Conservation (phyloP, 2,113 vertebrate genomes). For the Microcebus griseorufus region DNA sequence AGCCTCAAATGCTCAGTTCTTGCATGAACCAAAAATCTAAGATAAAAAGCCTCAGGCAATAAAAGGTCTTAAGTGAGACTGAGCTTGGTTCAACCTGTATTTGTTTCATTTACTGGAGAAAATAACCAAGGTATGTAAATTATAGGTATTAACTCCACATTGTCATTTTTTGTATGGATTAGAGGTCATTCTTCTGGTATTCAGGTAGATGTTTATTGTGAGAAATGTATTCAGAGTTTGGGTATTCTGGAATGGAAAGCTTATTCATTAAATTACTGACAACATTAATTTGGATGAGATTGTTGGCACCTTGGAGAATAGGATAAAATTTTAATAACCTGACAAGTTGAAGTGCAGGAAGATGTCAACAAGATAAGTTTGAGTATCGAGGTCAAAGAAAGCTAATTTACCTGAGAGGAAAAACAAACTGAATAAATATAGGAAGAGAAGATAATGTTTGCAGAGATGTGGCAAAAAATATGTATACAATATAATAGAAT, state of each 20-base stretch:
- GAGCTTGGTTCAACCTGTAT: background rate
- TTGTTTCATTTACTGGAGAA: background rate
- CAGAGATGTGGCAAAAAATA: background rate
- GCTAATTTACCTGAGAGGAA: slow-evolving; percentile 6
- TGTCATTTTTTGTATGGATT: background rate
- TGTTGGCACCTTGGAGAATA: slow-evolving; percentile 44
- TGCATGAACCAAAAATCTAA: background rate
- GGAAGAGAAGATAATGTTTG: slow-evolving; percentile 5
- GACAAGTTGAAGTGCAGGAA: slow-evolving; percentile 21
- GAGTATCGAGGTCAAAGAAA: slow-evolving; percentile 6
- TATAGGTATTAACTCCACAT: background rate
- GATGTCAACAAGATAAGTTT: slow-evolving; percentile 48
- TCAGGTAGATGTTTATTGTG: background rate
- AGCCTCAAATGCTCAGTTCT: background rate
- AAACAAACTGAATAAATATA: slow-evolving; percentile 2
- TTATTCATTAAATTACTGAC: slow-evolving; percentile 63
- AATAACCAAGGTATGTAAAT: background rate
- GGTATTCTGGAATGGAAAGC: slow-evolving; percentile 1
- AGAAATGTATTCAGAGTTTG: slow-evolving; percentile 38
- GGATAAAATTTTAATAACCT: slow-evolving; percentile 62
- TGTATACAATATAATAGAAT: background rate
- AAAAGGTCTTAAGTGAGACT: background rate
- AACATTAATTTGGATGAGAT: slow-evolving; percentile 67
- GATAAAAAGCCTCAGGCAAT: background rate
- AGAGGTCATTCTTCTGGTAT: slow-evolving; percentile 19